Evolutionary conservation across 37 sponge, comb jelly and placozoan genomes (phyloP).

Genomic region (Petrosia ficiformis): DNA sequence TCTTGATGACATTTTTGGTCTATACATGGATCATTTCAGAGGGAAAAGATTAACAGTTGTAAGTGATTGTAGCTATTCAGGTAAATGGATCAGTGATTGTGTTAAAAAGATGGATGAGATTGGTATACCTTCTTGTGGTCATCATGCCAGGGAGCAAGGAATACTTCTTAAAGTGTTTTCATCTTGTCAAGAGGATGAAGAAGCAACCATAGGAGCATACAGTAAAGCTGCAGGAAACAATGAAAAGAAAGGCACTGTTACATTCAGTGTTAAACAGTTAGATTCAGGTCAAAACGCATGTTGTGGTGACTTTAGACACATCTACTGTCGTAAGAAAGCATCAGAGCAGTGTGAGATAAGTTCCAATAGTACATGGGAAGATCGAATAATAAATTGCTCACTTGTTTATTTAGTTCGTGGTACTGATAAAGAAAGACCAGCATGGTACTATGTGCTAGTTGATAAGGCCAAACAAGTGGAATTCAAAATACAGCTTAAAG

Average conservation of each 20-base stretch:
- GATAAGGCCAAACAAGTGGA: conserved; percentile 34
- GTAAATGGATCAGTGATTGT: conserved; percentile 38
- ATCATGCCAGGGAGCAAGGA: conserved; percentile 48
- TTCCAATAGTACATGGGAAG: conserved; percentile 9
- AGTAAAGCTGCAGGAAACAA: neutral
- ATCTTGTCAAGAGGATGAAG: conserved; percentile 40
- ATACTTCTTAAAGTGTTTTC: conserved; percentile 48
- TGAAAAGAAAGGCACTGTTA: neutral
- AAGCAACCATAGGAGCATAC: conserved; percentile 3
- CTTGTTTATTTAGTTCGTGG: conserved; percentile 9
- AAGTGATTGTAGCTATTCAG: conserved; percentile 63
- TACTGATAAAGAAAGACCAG: conserved; percentile 18
- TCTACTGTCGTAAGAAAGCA: neutral
- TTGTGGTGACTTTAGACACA: neutral
- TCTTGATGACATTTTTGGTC: conserved; percentile 47
- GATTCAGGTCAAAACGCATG: neutral
- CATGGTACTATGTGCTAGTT: conserved; percentile 65
- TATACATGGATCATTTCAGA: conserved; percentile 42
- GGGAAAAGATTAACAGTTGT: conserved; percentile 43
- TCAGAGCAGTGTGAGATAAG: conserved; percentile 10
- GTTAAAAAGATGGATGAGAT: conserved; percentile 37
- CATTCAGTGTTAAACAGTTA: neutral
- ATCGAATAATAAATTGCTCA: neutral
- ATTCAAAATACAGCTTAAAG: conserved; percentile 25
- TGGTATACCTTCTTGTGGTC: conserved; percentile 64